Base-by-base conservation (phyloP, 2,113 vertebrate species). In the Corythornis cristatus region DNA sequence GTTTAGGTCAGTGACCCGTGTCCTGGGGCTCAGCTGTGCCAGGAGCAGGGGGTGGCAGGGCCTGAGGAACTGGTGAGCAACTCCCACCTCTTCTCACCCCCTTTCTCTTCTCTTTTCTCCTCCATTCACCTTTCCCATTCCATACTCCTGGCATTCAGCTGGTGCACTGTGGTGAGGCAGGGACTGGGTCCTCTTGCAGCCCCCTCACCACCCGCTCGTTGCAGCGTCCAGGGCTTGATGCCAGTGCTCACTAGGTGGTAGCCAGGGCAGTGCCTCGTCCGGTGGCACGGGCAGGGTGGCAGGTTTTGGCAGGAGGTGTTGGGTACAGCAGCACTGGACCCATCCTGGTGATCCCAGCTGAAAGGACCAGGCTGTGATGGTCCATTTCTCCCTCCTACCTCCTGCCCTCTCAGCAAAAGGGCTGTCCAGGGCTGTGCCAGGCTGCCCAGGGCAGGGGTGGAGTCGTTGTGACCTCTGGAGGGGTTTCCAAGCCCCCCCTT, bases 341-440 rank as follows among this genome's bases (percentile, higher is more conserved):
- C 62, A 0, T 0, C 5, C 2, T 1, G 16, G 14, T 35, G 25
- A 5, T 21, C 56, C 51, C 2, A 1, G 58, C 28, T 37, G 48
- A 46, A 7, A 31, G 53, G 28, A 56, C 7, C 16, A 15, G 50
- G 21, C 54, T 45, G 57, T 8, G 48, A 14, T 12, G 58, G 72
- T 2, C 29, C 68, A 16, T 50, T 43, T 25, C 72, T 80, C 71
- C 58, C 83, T 51, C 46, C 90, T 42, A 6, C 53, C 57, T 43
- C 81, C 82, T 29, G 25, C 15, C 28, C 53, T 54, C 53, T 10
- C 66, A 1, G 11, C 56, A 58, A 12, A 58, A 58, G 56, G 53
- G 56, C 13, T 58, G 19, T 21, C 56, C 31, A 33, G n/a, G 31
- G 11, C 31, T 58, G 56, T 19, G 3, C 56, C 56, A 33, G 57